These are phyloP conservation scores for Siniperca undulata DNA, from an alignment of 2,797 vertebrate genomes.

Conservation along the genomic window DNA sequence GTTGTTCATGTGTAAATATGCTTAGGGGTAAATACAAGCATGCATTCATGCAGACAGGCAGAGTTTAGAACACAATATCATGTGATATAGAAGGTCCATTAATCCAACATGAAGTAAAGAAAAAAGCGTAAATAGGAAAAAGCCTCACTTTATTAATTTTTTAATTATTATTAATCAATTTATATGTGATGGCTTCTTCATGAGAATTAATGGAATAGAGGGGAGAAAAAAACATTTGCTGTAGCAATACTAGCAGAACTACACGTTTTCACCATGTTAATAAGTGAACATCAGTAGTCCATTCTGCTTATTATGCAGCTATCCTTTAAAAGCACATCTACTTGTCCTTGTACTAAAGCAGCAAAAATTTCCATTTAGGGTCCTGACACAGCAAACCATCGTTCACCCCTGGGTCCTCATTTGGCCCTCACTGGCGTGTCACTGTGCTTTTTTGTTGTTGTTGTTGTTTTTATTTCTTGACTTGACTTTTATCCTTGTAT, in stretches of 20 bases:
- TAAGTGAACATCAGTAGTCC: background rate
- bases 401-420: background rate
- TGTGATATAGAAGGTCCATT: background rate
- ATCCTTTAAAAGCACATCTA: slow-evolving; percentile 10
- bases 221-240: slow-evolving; percentile 3
- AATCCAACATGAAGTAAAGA: slow-evolving; percentile 12
- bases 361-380: slow-evolving; percentile 5
- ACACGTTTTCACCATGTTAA: slow-evolving; percentile 7
- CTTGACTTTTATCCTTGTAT: background rate
- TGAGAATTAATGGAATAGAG: slow-evolving; percentile 47
- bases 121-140: slow-evolving; percentile 17
- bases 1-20: slow-evolving; percentile 28
- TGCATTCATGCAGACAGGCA: slow-evolving; percentile 6
- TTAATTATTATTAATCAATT: too few species aligned
- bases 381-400: slow-evolving; percentile 9
- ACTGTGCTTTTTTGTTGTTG: background rate
- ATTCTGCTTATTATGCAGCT: slow-evolving; percentile 12
- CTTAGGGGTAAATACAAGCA: slow-evolving; percentile 16
- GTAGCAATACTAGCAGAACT: background rate
- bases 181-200: slow-evolving; percentile 50
- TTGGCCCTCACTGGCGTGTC: background rate
- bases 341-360: slow-evolving; percentile 21
- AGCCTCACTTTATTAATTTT: too few species aligned
- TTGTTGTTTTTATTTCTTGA: slow-evolving; percentile 2
- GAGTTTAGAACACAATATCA: slow-evolving; percentile 3